Evolutionary conservation across 1,140 invertebrate genomes (phyloP), one percentile per base, ranked within the genome.

Genomic region (Spodoptera frugiperda): DNA sequence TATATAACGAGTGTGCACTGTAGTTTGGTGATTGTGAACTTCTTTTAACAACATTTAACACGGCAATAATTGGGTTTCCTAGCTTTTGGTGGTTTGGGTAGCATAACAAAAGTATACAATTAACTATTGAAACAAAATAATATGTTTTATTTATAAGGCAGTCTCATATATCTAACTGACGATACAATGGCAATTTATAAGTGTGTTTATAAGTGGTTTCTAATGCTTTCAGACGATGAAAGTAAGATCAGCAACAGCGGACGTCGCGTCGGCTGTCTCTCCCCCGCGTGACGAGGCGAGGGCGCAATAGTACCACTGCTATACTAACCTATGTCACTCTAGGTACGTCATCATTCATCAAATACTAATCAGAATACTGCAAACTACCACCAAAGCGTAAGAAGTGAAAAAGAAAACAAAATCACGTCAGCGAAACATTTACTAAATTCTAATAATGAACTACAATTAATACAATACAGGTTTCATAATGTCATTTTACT

Each of bases 231-330:
- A 94, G 92, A 93, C 84, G 92, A 93, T 89, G 92, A 94, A 78
- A 88, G 89, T 87, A 89, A 91, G 88, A 78, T 88, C 91, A 90
- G 90, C 84, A 82, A 78, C 83, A 85, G 87, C 75, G 83, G 85
- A 76, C 89, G 91, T 88, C 89, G 90, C 87, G 90, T 92, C 92
- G 92, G 92, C 74, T 94, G 92, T 89, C 84, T 94, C 57, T 93
- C 90, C 89, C 91, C 92, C 86, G 90, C 91, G 91, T 92, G 91
- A 93, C 85, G 87, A 85, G 75, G 83, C 87, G 72, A 87, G 88
- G 59, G 83, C 89, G 9, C 91, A 93, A 78, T 93, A 88, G 80
- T 84, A 51, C 8, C 14, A 0, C 54, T 14, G 3, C 53, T 39
- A 39, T 39, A 39, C 33, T 39, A 39, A 39, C 33, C 33, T 39